Evolutionary conservation across 2,113 vertebrate species (phyloP).

Genomic region (Desmodus rotundus): DNA sequence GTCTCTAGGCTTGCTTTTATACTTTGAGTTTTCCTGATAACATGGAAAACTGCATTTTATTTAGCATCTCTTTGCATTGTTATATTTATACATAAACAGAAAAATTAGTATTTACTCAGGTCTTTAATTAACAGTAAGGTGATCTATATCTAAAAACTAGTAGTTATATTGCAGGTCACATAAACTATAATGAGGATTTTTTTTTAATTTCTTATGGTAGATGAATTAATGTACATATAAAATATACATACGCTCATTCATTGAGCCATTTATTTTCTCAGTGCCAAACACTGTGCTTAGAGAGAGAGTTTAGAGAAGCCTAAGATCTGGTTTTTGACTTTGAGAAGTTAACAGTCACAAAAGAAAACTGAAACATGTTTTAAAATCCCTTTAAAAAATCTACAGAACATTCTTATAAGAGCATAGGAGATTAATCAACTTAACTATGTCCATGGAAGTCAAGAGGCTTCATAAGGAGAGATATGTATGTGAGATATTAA

Average conservation of each 20-base stretch:
- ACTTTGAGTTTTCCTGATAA: background rate
- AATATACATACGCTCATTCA: background rate
- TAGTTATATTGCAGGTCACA: background rate
- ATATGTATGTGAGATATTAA: background rate
- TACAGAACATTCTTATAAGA: background rate
- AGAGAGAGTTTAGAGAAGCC: constrained; percentile 21
- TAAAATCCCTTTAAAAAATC: background rate
- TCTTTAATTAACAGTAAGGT: background rate
- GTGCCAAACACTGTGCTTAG: background rate
- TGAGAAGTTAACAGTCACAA: constrained; percentile 39
- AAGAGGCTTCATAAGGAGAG: background rate
- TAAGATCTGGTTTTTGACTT: background rate
- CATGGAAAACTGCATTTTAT: background rate
- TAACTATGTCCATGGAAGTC: background rate
- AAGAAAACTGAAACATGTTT: constrained; percentile 21
- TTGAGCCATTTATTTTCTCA: background rate
- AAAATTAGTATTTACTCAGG: constrained; percentile 30
- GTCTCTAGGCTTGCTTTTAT: background rate
- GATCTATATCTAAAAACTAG: background rate
- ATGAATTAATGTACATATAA: background rate
- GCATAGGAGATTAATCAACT: background rate
- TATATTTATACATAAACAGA: background rate
- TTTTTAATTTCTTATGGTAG: background rate
- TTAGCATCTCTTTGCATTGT: constrained; percentile 21
- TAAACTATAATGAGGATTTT: background rate